These are phyloP conservation scores for Hiodon tergisus DNA, from an alignment of 2,113 vertebrate species.

Conservation along the genomic window DNA sequence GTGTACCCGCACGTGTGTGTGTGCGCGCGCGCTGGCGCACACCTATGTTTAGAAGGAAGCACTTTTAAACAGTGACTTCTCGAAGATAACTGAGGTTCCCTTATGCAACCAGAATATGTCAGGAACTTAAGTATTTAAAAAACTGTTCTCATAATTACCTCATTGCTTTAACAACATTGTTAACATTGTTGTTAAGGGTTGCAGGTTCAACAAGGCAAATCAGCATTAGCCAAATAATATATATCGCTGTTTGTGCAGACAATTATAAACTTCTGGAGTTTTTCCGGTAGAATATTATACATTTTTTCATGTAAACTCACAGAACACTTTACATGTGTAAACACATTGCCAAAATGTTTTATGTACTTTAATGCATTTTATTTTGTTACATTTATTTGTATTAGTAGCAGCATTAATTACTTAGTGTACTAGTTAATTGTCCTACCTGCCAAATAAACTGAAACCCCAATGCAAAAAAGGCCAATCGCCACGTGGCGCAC, in stretches of 20 bases:
- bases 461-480: slow-evolving; percentile 80
- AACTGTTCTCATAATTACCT: slow-evolving; percentile 3
- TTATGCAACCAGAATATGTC: background rate
- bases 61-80: background rate
- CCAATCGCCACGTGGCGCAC: slow-evolving; percentile 76
- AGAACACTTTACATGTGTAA: background rate
- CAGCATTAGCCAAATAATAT: slow-evolving; percentile 4
- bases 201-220: background rate
- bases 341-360: background rate
- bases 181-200: background rate
- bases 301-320: background rate
- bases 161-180: background rate
- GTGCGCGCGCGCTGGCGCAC: too few relatives aligned
- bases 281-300: background rate
- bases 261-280: background rate
- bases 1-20: too few relatives aligned
- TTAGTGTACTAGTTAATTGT: background rate
- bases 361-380: too few relatives aligned
- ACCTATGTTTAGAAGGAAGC: background rate
- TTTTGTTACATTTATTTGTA: too few relatives aligned
- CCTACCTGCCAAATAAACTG: slow-evolving; percentile 80
- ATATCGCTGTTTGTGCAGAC: background rate
- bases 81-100: background rate
- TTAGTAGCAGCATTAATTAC: too few relatives aligned
- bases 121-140: background rate